Percentiles rank a stretch among this genome's conserved stretches.
Evolutionary conservation across 2,797 vertebrate genomes (phyloP).

Genomic region (Oryzias sinensis): DNA sequence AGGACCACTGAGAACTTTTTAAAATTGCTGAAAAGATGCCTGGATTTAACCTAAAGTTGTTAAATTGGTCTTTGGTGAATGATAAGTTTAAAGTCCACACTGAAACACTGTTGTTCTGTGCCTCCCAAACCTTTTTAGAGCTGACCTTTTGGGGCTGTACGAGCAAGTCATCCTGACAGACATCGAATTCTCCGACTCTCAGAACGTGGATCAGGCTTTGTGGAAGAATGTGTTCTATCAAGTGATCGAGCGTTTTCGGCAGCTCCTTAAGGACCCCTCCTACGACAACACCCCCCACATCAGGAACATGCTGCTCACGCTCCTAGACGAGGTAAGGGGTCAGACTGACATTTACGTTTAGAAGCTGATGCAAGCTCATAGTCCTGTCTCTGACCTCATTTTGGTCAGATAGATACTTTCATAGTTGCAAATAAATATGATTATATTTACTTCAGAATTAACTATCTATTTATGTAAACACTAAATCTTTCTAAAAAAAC

Average conservation of each 20-base stretch:
- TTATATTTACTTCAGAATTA: too few relatives aligned
- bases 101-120: background rate
- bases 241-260: conserved; percentile 95
- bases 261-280: conserved; percentile 90
- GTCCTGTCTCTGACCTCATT: too few relatives aligned
- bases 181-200: conserved; percentile 93
- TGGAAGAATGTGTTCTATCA: conserved; percentile 99
- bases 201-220: conserved; percentile 93
- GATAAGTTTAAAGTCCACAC: background rate
- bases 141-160: conserved; percentile 89
- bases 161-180: conserved; percentile 91
- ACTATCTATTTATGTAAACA: too few relatives aligned
- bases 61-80: background rate
- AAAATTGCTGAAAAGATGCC: too few relatives aligned
- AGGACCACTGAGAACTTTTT: too few relatives aligned
- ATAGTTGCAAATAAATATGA: too few relatives aligned
- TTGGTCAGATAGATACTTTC: too few relatives aligned
- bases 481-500: background rate
- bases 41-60: background rate
- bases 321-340: conserved; percentile 90
- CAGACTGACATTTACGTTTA: too few relatives aligned
- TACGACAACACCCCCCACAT: conserved; percentile 82
- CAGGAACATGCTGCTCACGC: conserved; percentile 86
- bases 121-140: conserved; percentile 68
- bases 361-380: too few relatives aligned